A percentile compares a stretch with the other conserved stretches of the same genome.
phyloP scores from a whole-genome alignment of 2,888 invertebrate genomes.

The Harpagoxenus sublaevis region DNA sequence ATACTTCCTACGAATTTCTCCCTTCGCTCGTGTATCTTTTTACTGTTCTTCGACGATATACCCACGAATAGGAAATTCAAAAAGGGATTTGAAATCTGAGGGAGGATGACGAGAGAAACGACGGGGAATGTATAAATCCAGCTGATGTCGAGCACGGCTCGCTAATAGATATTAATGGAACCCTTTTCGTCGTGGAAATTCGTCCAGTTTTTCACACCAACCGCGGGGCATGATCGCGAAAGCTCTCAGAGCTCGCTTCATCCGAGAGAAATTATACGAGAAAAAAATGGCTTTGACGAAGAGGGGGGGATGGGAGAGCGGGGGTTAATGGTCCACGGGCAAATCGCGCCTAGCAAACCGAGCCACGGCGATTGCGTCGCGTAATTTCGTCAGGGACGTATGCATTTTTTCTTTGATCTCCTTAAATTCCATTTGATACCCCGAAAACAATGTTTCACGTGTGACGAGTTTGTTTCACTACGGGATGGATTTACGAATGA shows the following conservation, averaged over 20 bases:
- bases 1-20: constrained; percentile 61
- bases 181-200: constrained; percentile 65
- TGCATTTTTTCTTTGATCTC: constrained; percentile 63
- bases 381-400: constrained; percentile 47
- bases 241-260: constrained; percentile 46
- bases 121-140: constrained; percentile 61
- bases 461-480: constrained; percentile 34
- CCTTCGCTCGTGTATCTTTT: constrained; percentile 27
- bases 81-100: constrained; percentile 24
- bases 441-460: constrained; percentile 35
- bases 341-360: constrained; percentile 33
- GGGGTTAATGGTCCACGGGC: constrained; percentile 34
- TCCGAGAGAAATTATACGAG: constrained; percentile 62
- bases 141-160: constrained; percentile 66
- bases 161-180: constrained; percentile 78
- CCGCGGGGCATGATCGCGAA: constrained; percentile 58
- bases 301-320: not conserved
- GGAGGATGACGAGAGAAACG: constrained; percentile 13
- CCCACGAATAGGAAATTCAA: constrained; percentile 30
- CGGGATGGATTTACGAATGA: constrained; percentile 35
- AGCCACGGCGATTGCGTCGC: constrained; percentile 41
- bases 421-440: constrained; percentile 42
- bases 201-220: constrained; percentile 61
- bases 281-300: constrained; percentile 58
- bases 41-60: constrained; percentile 27